phyloP scores from a whole-genome alignment of 2,113 vertebrate genomes.

The Ovibos moschatus region DNA sequence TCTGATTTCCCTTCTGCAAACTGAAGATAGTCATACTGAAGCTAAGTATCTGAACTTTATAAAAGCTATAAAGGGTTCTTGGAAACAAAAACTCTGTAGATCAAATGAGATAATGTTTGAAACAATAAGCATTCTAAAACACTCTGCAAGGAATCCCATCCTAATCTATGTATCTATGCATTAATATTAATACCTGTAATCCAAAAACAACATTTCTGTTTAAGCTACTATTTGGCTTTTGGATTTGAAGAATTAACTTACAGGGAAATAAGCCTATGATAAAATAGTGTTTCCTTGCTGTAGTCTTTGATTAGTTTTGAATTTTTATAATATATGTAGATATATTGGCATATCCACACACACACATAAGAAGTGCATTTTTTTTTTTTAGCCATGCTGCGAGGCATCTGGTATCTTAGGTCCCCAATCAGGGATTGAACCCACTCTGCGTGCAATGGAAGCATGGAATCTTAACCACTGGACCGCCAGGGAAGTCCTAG shows the following conservation, averaged over 20 bases:
- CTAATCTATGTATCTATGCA: background rate
- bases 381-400: background rate
- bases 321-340: background rate
- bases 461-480: background rate
- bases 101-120: background rate
- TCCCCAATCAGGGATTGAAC: background rate
- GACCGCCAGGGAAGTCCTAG: background rate
- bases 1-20: background rate
- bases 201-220: background rate
- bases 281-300: background rate
- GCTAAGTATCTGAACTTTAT: background rate
- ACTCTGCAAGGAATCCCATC: background rate
- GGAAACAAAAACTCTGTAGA: background rate
- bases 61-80: background rate
- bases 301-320: background rate
- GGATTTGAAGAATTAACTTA: background rate
- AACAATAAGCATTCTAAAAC: background rate
- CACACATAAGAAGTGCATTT: background rate
- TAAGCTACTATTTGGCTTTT: background rate
- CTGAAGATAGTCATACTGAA: background rate
- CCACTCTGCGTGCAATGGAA: fast-evolving
- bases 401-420: background rate
- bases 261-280: background rate
- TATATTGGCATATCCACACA: background rate
- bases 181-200: background rate